A percentile compares a stretch with the other conserved stretches of the same genome.
Conservation (phyloP, 2,888 invertebrate genomes). For the Epirrhoe alternata region DNA sequence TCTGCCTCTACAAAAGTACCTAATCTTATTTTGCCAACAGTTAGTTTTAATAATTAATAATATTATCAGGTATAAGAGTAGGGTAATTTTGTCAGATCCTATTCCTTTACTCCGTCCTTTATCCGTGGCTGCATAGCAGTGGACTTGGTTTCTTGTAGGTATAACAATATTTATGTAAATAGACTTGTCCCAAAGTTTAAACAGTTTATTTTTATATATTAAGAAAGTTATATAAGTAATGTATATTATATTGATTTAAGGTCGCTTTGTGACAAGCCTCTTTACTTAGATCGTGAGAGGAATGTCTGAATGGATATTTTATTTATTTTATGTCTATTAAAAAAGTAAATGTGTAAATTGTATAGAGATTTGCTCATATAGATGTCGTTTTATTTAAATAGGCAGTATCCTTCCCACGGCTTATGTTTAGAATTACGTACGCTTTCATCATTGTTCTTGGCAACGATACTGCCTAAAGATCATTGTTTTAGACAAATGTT, state of each 20-base stretch:
- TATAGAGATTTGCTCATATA: slow-evolving; percentile 79
- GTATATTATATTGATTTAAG: slow-evolving; percentile 45
- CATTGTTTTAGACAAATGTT: slow-evolving; percentile 73
- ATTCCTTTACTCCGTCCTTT: slow-evolving; percentile 42
- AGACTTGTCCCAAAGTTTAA: slow-evolving; percentile 80
- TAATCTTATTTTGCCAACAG: too few species aligned
- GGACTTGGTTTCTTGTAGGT: slow-evolving; percentile 84
- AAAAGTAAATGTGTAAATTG: slow-evolving; percentile 75
- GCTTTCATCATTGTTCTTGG: slow-evolving; percentile 45
- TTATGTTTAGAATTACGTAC: slow-evolving; percentile 42
- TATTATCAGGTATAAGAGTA: not conserved
- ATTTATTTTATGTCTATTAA: slow-evolving; percentile 56
- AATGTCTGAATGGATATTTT: slow-evolving; percentile 61
- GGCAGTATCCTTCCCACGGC: slow-evolving; percentile 76
- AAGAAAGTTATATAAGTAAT: slow-evolving; percentile 48
- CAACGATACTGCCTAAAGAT: slow-evolving; percentile 77
- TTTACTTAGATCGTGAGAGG: slow-evolving; percentile 62
- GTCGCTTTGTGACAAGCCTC: slow-evolving; percentile 78
- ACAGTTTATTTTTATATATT: slow-evolving; percentile 27
- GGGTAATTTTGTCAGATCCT: too few species aligned
- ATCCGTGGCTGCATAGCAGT: slow-evolving; percentile 81
- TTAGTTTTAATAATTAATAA: too few species aligned
- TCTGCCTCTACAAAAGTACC: too few species aligned
- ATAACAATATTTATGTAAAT: slow-evolving; percentile 65
- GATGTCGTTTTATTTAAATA: slow-evolving; percentile 78